These are phyloP conservation scores for Patella depressa DNA, from an alignment of 2,888 invertebrate species.

Conservation along the genomic window DNA sequence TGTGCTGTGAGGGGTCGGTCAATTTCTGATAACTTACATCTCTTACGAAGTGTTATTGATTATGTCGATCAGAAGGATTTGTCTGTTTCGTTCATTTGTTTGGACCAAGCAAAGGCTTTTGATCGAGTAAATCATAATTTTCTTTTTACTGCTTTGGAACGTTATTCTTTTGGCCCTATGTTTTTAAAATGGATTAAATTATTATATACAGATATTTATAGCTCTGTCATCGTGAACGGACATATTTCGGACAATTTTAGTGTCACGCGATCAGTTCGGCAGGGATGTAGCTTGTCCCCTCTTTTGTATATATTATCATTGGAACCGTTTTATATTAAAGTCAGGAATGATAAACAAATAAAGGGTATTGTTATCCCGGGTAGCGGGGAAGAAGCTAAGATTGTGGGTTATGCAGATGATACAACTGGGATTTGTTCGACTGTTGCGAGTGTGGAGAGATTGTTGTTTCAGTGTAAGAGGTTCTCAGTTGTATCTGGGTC, in stretches of 20 bases:
- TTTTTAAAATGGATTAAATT: slow-evolving; percentile 43
- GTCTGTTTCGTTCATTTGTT: slow-evolving; percentile 33
- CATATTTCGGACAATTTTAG: slow-evolving; percentile 26
- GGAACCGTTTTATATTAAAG: neutral
- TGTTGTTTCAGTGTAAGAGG: neutral
- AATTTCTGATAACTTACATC: slow-evolving; percentile 43
- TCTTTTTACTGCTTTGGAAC: slow-evolving; percentile 34
- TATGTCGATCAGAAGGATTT: slow-evolving; percentile 41
- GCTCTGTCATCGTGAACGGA: slow-evolving; percentile 39
- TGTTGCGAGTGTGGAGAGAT: neutral
- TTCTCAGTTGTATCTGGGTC: slow-evolving; percentile 12
- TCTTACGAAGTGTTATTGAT: slow-evolving; percentile 38
- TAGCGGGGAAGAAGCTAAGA: neutral
- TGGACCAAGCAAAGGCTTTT: slow-evolving; percentile 50
- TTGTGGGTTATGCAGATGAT: neutral
- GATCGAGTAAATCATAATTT: slow-evolving; percentile 42
- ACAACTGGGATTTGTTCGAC: neutral
- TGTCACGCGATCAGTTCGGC: neutral
- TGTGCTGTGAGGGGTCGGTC: slow-evolving; percentile 40
- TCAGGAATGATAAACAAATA: slow-evolving; percentile 4
- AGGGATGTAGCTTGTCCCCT: neutral
- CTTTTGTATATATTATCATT: neutral
- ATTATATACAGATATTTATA: slow-evolving; percentile 37
- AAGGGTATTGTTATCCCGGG: neutral
- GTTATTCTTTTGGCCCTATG: slow-evolving; percentile 41